Evolutionary conservation across 2,888 invertebrate genomes (phyloP).

Genomic region (Conchocele bisecta): DNA sequence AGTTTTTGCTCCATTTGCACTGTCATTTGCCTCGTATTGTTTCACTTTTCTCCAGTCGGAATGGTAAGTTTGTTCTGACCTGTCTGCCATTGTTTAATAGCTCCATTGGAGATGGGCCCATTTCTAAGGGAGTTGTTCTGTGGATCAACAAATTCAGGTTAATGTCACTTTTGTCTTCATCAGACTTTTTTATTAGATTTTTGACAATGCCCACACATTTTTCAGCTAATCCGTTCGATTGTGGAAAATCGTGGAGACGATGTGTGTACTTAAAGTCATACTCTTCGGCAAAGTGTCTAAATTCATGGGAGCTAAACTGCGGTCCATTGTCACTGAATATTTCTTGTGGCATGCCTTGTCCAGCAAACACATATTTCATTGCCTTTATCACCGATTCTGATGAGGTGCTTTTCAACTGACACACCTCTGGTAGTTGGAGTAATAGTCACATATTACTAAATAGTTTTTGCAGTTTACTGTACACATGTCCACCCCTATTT

Average conservation of each 20-base stretch:
- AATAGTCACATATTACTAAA: constrained; percentile 9
- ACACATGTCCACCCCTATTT: constrained; percentile 11
- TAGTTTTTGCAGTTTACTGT: neutral
- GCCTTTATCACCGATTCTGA: constrained; percentile 10
- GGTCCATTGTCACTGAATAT: constrained; percentile 22
- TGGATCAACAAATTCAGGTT: neutral
- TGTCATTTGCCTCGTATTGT: neutral
- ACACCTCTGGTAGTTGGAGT: constrained; percentile 14
- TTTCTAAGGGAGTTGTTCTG: constrained; percentile 6
- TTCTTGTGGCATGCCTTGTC: constrained; percentile 6
- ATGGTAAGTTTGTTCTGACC: neutral
- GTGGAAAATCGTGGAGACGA: constrained; percentile 6
- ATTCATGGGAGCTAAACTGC: constrained; percentile 10
- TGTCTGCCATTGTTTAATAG: neutral
- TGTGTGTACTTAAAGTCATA: constrained; percentile 14
- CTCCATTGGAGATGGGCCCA: neutral
- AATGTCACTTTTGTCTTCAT: neutral
- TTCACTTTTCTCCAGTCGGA: neutral
- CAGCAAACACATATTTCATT: constrained; percentile 17
- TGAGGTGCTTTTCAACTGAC: constrained; percentile 1
- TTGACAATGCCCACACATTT: neutral
- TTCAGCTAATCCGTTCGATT: constrained; percentile 7
- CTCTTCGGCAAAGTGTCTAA: constrained; percentile 7
- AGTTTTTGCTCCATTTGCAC: neutral
- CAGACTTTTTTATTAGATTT: neutral